These are phyloP conservation scores for Artemia sinica DNA, from an alignment of 2,888 invertebrate genomes.

Conservation along the genomic window DNA sequence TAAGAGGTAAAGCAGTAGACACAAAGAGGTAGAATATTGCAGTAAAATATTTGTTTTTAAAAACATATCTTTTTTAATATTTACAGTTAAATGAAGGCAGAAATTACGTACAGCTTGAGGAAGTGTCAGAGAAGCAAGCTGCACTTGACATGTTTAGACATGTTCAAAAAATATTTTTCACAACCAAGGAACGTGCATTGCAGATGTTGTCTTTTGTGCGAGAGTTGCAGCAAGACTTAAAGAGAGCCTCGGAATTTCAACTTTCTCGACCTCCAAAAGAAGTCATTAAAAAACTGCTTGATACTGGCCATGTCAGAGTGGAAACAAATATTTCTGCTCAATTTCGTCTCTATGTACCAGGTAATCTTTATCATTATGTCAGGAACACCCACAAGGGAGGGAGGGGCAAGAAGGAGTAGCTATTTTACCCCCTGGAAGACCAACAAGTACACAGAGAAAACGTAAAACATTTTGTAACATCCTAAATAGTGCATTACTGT, in stretches of 20 bases:
- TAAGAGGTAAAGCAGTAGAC: too few relatives aligned
- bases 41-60: too few relatives aligned
- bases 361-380: conserved; percentile 21
- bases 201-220: conserved; percentile 67
- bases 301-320: conserved; percentile 34
- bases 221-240: conserved; percentile 49
- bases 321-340: conserved; percentile 31
- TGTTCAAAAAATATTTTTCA: conserved; percentile 50
- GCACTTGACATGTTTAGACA: conserved; percentile 51
- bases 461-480: too few relatives aligned
- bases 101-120: conserved; percentile 19
- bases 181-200: conserved; percentile 49
- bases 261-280: conserved; percentile 31
- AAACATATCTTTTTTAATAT: too few relatives aligned
- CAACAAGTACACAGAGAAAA: too few relatives aligned
- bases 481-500: too few relatives aligned
- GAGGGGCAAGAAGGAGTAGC: background rate
- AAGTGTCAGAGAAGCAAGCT: conserved; percentile 34
- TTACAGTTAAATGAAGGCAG: too few relatives aligned
- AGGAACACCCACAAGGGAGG: background rate
- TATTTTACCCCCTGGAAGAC: background rate
- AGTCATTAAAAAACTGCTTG: conserved; percentile 35
- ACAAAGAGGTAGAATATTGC: too few relatives aligned
- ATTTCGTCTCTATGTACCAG: conserved; percentile 34
- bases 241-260: conserved; percentile 36